Evolutionary conservation across 2,797 vertebrate genomes (phyloP).

Genomic region (Balearica regulorum): DNA sequence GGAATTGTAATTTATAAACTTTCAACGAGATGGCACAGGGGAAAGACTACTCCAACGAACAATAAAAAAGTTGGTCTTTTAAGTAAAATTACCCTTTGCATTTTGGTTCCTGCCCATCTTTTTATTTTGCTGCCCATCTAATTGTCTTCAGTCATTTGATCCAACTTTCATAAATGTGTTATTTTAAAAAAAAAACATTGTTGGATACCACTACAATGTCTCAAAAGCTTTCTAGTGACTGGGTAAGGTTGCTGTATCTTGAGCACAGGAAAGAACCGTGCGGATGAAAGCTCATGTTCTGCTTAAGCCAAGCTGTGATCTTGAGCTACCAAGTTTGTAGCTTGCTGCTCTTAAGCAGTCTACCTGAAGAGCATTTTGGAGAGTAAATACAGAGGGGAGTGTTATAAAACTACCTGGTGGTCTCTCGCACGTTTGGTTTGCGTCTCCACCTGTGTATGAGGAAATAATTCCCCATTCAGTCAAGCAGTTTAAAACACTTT

Average conservation of each 20-base stretch:
- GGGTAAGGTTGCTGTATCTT: background rate
- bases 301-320: background rate
- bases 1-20: slow-evolving; percentile 69
- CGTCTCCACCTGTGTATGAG: background rate
- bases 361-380: background rate
- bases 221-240: background rate
- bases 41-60: slow-evolving; percentile 33
- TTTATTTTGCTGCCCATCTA: background rate
- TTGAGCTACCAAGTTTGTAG: background rate
- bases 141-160: background rate
- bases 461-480: background rate
- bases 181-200: background rate
- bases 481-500: background rate
- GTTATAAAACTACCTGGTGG: background rate
- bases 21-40: slow-evolving; percentile 14
- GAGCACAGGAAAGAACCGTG: background rate
- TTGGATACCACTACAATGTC: background rate
- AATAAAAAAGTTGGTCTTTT: slow-evolving; percentile 67
- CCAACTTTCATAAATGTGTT: background rate
- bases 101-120: slow-evolving; percentile 55
- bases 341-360: background rate
- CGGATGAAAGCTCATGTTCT: background rate
- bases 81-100: slow-evolving; percentile 44
- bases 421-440: background rate
- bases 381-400: background rate